Conservation (phyloP, 2,113 vertebrate species). For the Lates calcarifer region DNA sequence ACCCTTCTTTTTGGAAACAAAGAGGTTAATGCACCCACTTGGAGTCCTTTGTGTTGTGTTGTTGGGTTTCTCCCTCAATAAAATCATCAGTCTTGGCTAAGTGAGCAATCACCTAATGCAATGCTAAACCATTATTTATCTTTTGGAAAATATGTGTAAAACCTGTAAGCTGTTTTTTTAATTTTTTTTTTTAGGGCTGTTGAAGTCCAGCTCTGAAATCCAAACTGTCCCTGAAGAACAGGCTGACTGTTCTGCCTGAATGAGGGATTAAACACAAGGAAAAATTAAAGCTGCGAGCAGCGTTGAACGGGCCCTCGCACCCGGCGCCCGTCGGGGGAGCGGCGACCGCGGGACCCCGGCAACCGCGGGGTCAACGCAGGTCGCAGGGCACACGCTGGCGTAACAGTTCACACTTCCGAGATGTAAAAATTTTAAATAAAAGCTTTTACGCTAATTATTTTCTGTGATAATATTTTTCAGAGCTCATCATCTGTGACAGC, state of each 20-base stretch:
- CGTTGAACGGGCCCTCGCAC: no score
- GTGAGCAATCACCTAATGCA: slow-evolving; percentile 20
- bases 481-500: no score
- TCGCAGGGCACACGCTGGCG: no score
- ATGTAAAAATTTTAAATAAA: no score
- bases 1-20: not conserved
- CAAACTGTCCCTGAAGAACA: slow-evolving; percentile 49
- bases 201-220: slow-evolving; percentile 38
- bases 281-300: no score
- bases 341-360: no score
- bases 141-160: not conserved
- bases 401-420: no score
- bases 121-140: slow-evolving; percentile 17
- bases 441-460: no score
- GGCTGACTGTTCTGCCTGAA: slow-evolving; percentile 23
- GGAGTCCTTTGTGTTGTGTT: not conserved
- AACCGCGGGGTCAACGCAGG: no score
- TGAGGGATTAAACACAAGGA: slow-evolving; percentile 39
- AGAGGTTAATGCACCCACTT: not conserved
- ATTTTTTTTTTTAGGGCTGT: not conserved
- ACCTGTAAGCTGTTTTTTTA: not conserved
- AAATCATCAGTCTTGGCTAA: not conserved
- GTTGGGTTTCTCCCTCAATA: not conserved
- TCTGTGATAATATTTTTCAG: no score
- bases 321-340: no score